phyloP scores from a whole-genome alignment of 2,113 vertebrate species.

The Eulemur macaco region DNA sequence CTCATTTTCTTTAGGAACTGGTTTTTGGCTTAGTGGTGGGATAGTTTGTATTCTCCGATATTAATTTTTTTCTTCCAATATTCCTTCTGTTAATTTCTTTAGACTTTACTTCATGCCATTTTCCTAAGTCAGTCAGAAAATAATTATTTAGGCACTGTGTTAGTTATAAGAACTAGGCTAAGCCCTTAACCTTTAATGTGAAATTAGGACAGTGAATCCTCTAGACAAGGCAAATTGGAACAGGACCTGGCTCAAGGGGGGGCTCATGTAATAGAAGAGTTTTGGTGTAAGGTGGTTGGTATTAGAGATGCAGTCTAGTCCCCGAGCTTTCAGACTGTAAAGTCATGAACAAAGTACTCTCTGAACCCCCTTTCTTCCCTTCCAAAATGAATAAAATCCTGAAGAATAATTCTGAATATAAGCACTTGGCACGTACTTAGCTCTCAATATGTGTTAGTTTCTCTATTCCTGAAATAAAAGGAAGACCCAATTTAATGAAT shows the following conservation, averaged over 20 bases:
- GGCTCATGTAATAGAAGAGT: neutral
- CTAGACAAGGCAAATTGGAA: neutral
- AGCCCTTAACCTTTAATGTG: neutral
- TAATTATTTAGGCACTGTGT: neutral
- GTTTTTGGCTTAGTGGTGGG: neutral
- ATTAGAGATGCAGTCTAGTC: neutral
- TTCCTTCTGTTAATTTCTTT: neutral
- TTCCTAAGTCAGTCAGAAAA: constrained; percentile 5
- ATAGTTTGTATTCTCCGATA: neutral
- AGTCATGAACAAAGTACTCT: neutral
- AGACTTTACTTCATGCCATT: neutral
- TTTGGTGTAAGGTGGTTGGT: neutral
- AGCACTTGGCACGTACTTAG: neutral
- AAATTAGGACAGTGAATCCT: neutral
- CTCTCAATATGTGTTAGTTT: neutral
- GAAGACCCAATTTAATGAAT: neutral
- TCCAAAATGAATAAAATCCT: neutral
- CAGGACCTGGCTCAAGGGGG: neutral
- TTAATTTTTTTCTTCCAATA: neutral
- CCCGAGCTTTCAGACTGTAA: neutral
- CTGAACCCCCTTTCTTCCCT: neutral
- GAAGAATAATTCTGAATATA: neutral
- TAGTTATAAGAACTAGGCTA: neutral
- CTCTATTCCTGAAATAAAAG: neutral
- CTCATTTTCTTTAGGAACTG: neutral